phyloP scores from a whole-genome alignment of 2,888 invertebrate genomes.

The Tenthredo notha region DNA sequence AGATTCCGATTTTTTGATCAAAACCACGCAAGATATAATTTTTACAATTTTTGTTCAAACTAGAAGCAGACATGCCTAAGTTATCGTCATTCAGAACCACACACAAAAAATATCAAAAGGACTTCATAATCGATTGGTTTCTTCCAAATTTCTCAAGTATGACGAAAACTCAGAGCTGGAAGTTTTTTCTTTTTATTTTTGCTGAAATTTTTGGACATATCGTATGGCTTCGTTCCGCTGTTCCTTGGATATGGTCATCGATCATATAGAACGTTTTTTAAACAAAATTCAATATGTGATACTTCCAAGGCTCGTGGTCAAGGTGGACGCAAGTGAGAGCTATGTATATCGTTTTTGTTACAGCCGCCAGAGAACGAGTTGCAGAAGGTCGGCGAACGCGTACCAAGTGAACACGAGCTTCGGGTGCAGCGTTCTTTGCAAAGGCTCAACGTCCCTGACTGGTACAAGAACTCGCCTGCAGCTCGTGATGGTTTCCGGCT shows the following conservation, averaged over 20 bases:
- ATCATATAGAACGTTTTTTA: not conserved
- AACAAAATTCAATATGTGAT: constrained; percentile 7
- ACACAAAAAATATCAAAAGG: not conserved
- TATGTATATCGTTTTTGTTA: constrained; percentile 69
- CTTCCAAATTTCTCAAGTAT: not conserved
- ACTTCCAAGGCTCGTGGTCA: constrained; percentile 22
- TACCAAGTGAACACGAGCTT: constrained; percentile 96
- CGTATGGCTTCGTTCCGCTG: not conserved
- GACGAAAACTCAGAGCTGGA: not conserved
- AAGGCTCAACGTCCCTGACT: constrained; percentile 96
- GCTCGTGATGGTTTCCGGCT: constrained; percentile 90
- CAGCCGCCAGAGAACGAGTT: constrained; percentile 97
- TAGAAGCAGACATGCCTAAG: not conserved
- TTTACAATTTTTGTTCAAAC: not conserved
- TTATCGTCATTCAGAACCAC: not conserved
- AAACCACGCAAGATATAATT: too few relatives aligned
- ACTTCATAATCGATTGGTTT: not conserved
- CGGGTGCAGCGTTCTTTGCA: constrained; percentile 96
- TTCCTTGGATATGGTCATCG: not conserved
- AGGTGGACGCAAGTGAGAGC: constrained; percentile 11
- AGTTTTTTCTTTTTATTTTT: not conserved
- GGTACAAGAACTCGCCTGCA: constrained; percentile 91
- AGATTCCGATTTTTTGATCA: too few relatives aligned
- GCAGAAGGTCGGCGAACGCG: constrained; percentile 90
- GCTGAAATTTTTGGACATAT: not conserved